Conservation (phyloP, 2,888 invertebrate species). For the Andrena hattorfiana region DNA sequence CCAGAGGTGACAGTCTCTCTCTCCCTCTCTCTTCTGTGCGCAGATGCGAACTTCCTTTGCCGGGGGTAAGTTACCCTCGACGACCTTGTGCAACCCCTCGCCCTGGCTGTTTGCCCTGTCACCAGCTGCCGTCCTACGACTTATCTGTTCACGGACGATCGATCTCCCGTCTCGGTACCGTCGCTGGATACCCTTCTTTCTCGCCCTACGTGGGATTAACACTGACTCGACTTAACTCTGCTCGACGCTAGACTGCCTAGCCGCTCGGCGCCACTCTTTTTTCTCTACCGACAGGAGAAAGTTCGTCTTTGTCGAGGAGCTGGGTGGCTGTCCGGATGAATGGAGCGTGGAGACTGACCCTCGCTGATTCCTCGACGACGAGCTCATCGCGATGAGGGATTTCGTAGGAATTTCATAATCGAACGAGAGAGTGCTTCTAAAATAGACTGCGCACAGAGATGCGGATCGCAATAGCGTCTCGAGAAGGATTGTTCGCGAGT, state of each 20-base stretch:
- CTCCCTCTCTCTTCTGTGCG: constrained; percentile 64
- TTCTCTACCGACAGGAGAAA: too few relatives aligned
- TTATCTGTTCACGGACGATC: constrained; percentile 67
- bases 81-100: constrained; percentile 77
- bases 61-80: constrained; percentile 77
- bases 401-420: too few relatives aligned
- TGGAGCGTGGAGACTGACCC: too few relatives aligned
- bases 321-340: too few relatives aligned
- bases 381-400: too few relatives aligned
- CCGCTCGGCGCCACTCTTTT: too few relatives aligned
- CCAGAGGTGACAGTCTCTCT: constrained; percentile 43
- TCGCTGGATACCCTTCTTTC: constrained; percentile 15
- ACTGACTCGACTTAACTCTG: neutral
- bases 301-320: too few relatives aligned
- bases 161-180: constrained; percentile 36
- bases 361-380: too few relatives aligned
- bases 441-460: too few relatives aligned
- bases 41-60: constrained; percentile 72
- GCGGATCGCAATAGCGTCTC: too few relatives aligned
- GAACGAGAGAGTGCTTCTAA: too few relatives aligned
- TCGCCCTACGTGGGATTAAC: constrained; percentile 15
- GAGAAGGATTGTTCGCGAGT: too few relatives aligned
- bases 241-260: neutral
- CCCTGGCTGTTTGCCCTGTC: constrained; percentile 67
- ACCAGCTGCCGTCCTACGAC: constrained; percentile 68